Evolutionary conservation across 2,113 vertebrate species (phyloP).

Genomic region (Pavo muticus): DNA sequence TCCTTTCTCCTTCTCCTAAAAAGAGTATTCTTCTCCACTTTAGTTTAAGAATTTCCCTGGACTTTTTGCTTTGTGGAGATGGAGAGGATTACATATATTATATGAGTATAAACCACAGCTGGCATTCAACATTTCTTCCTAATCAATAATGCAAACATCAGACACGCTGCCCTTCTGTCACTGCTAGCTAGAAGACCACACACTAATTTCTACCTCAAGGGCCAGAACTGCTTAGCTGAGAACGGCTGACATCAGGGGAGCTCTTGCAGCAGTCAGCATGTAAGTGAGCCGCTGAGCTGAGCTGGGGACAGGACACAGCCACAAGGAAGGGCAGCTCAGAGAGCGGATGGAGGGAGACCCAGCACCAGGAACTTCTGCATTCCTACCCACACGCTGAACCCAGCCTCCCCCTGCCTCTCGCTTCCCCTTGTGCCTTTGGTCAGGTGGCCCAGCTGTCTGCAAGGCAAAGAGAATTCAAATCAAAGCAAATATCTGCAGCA

Average conservation of each 20-base stretch:
- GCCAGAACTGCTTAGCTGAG: background rate
- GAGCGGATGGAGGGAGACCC: background rate
- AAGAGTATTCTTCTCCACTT: background rate
- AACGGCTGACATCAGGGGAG: background rate
- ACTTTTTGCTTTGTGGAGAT: background rate
- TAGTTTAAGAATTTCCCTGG: background rate
- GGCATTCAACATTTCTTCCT: background rate
- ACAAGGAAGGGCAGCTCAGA: background rate
- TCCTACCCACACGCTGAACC: background rate
- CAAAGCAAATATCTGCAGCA: background rate
- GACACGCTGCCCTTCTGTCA: background rate
- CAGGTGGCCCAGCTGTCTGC: background rate
- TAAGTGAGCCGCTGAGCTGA: background rate
- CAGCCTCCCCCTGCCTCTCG: background rate
- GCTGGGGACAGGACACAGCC: background rate
- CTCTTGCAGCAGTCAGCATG: background rate
- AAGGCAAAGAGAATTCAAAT: background rate
- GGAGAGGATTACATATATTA: background rate
- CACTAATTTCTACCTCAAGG: background rate
- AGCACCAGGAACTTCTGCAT: background rate
- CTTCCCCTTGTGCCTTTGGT: background rate
- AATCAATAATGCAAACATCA: background rate
- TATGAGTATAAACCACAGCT: background rate
- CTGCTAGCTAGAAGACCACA: background rate
- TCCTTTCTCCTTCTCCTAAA: slow-evolving; percentile 7